These are phyloP conservation scores for Chunga burmeisteri DNA, from an alignment of 2,113 vertebrate species.

Conservation along the genomic window DNA sequence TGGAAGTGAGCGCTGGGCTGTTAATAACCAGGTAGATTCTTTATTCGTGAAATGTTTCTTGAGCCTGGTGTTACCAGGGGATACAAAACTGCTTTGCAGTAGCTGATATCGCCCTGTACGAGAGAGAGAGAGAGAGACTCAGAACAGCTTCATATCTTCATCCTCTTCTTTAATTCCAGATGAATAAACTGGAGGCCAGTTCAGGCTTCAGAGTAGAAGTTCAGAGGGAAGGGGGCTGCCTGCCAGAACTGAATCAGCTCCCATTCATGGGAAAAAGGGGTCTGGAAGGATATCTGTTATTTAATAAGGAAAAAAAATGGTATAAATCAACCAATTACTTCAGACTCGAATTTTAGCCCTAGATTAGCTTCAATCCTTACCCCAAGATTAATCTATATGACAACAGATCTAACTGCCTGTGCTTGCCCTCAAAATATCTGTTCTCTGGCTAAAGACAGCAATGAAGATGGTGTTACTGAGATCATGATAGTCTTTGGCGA, in stretches of 20 bases:
- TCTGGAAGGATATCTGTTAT: not conserved
- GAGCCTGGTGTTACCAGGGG: conserved; percentile 56
- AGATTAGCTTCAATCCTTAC: not conserved
- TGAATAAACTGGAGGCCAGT: not conserved
- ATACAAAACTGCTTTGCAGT: conserved; percentile 50
- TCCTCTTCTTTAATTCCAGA: not conserved
- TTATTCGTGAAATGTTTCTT: not conserved
- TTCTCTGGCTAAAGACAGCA: not conserved
- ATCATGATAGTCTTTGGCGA: not conserved
- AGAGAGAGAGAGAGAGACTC: not conserved
- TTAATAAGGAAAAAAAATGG: not conserved
- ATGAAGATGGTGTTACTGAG: not conserved
- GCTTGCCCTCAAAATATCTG: not conserved
- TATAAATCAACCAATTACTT: not conserved
- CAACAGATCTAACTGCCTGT: not conserved
- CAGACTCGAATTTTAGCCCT: not conserved
- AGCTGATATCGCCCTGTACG: not conserved
- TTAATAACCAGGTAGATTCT: not conserved
- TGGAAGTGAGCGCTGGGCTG: not conserved
- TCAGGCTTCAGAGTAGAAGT: not conserved
- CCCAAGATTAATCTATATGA: not conserved
- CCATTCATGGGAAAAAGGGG: not conserved
- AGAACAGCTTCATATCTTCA: conserved; percentile 17
- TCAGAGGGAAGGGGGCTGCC: not conserved
- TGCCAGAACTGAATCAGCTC: not conserved